Base-by-base conservation (phyloP, 2,797 vertebrate species). In the Dromococcyx pavoninus region DNA sequence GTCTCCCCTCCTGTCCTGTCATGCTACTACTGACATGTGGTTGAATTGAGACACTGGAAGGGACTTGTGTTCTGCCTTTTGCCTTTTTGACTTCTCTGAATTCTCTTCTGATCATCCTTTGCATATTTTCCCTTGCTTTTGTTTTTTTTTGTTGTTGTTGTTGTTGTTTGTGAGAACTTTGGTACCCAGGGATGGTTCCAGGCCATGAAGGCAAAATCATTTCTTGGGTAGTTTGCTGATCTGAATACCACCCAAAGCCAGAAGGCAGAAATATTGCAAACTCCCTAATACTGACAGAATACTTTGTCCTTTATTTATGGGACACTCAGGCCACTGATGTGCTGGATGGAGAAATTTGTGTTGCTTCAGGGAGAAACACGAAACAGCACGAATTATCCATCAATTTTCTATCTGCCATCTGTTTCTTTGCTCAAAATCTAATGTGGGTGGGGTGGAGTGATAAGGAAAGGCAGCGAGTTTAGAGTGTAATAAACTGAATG, bases 151-250 rank as follows among this genome's bases (percentile, higher is more conserved):
- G n/a, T n/a, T n/a, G 41, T 41, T 41, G 39, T 41, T 41, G n/a
- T n/a, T n/a, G 3, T 50, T 48, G 46, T 54, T 37, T 33, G 37
- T 9, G 53, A 53, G 9, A 17, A 30, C 5, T 16, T 71, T 41
- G 0, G 0, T 21, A 32, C 5, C 5, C 17, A 9, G 8, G 13
- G 43, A 23, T 41, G 17, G 3, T 60, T 23, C 57, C 19, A 27
- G n/a, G 39, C 39, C 51, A 32, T 5, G 53, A n/a, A 48, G 19
- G 44, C 12, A 64, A 72, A 88, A 41, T n/a, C 0, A 43, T 41
- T 75, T 73, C 35, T 46, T 56, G 53, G 28, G 17, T 41, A 18
- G 32, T 88, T 78, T 51, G 16, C 1, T 46, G 32, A 44, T 66
- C 41, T 24, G 30, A 53, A 50, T 37, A 58, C 35, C 37, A 23